These are phyloP conservation scores for Semotilus atromaculatus DNA, from an alignment of 2,797 vertebrate genomes.

Conservation along the genomic window DNA sequence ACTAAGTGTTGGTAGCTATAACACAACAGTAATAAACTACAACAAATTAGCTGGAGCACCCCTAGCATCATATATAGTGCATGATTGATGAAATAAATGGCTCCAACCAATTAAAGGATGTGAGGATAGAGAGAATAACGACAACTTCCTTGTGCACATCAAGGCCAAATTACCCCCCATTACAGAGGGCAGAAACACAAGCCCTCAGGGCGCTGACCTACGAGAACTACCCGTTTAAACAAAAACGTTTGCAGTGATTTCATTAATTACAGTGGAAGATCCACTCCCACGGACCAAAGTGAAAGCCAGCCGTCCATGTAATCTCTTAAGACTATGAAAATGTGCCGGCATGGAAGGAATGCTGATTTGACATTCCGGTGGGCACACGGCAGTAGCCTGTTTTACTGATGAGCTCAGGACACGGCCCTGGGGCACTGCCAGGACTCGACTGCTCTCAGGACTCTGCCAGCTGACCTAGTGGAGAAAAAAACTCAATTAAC, in stretches of 20 bases:
- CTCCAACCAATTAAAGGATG: slow-evolving; percentile 64
- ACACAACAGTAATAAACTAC: slow-evolving; percentile 8
- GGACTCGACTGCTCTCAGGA: slow-evolving; percentile 35
- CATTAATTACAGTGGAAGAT: slow-evolving; percentile 64
- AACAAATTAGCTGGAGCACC: background rate
- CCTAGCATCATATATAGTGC: background rate
- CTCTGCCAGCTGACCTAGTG: slow-evolving; percentile 38
- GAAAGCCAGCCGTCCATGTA: slow-evolving; percentile 67
- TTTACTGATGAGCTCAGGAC: slow-evolving; percentile 41
- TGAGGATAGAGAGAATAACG: slow-evolving; percentile 59
- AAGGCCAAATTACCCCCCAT: slow-evolving; percentile 65
- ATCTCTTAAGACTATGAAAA: slow-evolving; percentile 70
- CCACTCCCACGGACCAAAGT: slow-evolving; percentile 58
- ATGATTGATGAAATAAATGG: slow-evolving; percentile 55
- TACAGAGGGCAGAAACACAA: slow-evolving; percentile 54
- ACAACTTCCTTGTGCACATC: slow-evolving; percentile 52
- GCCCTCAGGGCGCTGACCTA: slow-evolving; percentile 58
- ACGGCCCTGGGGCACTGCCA: slow-evolving; percentile 30
- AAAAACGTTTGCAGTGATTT: slow-evolving; percentile 49
- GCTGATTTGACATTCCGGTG: slow-evolving; percentile 64
- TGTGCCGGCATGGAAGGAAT: slow-evolving; percentile 63
- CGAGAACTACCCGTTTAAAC: slow-evolving; percentile 59
- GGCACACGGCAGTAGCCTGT: slow-evolving; percentile 28
- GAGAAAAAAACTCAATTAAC: slow-evolving; percentile 37
- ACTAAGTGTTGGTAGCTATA: background rate